phyloP scores from a whole-genome alignment of 2,113 vertebrate genomes.

The Montifringilla adamsi region DNA sequence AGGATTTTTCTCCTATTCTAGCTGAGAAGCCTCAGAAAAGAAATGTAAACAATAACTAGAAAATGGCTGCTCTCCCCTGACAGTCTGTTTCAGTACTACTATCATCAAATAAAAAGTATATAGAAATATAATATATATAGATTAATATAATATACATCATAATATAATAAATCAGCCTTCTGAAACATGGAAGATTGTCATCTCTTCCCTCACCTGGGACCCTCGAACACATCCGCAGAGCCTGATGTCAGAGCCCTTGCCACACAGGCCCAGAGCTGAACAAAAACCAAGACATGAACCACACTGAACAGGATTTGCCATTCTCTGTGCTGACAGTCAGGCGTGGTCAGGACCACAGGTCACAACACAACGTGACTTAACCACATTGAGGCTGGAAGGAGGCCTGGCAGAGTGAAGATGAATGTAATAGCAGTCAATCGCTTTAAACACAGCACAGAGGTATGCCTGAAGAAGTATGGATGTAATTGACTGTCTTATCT shows the following conservation, averaged over 20 bases:
- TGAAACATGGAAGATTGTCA: too few species aligned
- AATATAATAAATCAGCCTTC: too few species aligned
- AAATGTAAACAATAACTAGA: too few species aligned
- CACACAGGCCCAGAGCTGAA: not conserved
- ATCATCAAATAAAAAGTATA: too few species aligned
- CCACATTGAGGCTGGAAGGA: not conserved
- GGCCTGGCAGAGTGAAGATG: not conserved
- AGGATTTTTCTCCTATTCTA: too few species aligned
- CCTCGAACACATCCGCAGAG: not conserved
- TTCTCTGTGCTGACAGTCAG: not conserved
- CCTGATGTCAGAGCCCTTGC: not conserved
- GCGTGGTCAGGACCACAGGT: rapidly evolving
- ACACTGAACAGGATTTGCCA: not conserved
- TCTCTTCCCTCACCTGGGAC: too few species aligned
- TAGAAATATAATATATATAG: too few species aligned
- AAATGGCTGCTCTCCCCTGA: too few species aligned
- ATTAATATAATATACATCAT: too few species aligned
- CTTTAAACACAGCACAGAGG: not conserved
- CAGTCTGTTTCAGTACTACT: too few species aligned
- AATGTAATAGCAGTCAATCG: not conserved
- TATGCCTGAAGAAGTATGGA: not conserved
- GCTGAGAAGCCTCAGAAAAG: too few species aligned
- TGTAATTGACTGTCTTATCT: not conserved
- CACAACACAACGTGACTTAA: not conserved
- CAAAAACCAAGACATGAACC: not conserved